Evolutionary conservation across 2,888 invertebrate genomes (phyloP).

Genomic region (Parapristionchus giblindavisi): DNA sequence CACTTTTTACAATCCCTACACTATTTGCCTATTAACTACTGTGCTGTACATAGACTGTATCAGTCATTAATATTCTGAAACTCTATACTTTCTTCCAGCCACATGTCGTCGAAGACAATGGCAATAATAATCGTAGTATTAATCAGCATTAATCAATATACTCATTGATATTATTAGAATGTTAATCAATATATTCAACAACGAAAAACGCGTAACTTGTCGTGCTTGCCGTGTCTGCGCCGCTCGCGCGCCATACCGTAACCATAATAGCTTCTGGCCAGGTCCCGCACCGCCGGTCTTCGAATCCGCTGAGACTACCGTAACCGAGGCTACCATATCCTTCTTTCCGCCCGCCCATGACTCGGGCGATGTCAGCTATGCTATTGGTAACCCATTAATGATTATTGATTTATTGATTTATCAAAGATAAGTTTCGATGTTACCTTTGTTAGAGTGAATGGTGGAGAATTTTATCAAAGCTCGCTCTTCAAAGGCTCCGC

Average conservation of each 20-base stretch:
- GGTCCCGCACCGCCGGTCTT: slow-evolving; percentile 61
- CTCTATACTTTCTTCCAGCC: no score
- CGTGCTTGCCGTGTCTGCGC: not conserved
- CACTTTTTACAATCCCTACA: slow-evolving; percentile 6
- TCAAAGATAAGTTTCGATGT: no score
- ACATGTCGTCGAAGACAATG: no score
- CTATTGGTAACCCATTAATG: slow-evolving; percentile 29
- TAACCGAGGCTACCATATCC: slow-evolving; percentile 60
- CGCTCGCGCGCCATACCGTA: not conserved
- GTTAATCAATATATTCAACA: not conserved
- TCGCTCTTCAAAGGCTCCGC: not conserved
- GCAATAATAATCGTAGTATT: no score
- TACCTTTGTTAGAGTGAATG: no score
- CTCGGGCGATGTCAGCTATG: slow-evolving; percentile 7
- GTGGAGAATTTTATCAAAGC: no score
- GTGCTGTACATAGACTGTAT: no score
- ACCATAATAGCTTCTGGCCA: slow-evolving; percentile 33
- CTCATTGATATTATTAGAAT: not conserved
- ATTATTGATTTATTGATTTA: no score
- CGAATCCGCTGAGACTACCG: slow-evolving; percentile 58
- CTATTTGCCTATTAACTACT: not conserved
- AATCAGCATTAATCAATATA: not conserved
- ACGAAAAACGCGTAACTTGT: no score
- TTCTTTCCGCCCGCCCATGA: slow-evolving; percentile 55
- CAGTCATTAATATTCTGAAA: no score